Conservation (phyloP, 2,888 invertebrate species). For the Diplazon laetatorius region DNA sequence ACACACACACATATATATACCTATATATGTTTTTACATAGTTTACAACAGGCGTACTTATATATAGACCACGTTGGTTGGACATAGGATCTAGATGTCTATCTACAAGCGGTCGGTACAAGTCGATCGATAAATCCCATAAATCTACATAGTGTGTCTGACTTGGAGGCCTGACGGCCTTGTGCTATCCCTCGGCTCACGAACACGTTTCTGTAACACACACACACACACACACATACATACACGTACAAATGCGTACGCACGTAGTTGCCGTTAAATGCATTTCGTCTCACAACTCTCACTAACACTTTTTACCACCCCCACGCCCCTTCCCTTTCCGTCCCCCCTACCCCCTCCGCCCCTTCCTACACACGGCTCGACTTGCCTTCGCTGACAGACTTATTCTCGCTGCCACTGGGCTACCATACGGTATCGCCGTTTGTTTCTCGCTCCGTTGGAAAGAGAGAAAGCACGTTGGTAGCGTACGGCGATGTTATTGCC, state of each 20-base stretch:
- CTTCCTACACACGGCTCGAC: too few relatives aligned
- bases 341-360: too few relatives aligned
- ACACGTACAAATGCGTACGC: conserved; percentile 2
- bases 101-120: conserved; percentile 72
- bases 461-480: background rate
- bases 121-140: conserved; percentile 74
- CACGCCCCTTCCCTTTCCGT: too few relatives aligned
- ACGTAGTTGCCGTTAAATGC: background rate
- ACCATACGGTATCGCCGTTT: conserved; percentile 36
- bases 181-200: conserved; percentile 68
- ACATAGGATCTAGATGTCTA: conserved; percentile 75
- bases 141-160: conserved; percentile 72
- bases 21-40: conserved; percentile 30
- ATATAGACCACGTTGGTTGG: conserved; percentile 22
- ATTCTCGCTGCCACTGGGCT: conserved; percentile 40
- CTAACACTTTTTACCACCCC: conserved; percentile 9
- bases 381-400: conserved; percentile 53
- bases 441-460: conserved; percentile 5
- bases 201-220: conserved; percentile 67
- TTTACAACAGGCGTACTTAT: conserved; percentile 7
- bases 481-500: conserved; percentile 6
- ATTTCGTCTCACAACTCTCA: conserved; percentile 35
- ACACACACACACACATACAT: too few relatives aligned
- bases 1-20: conserved; percentile 3
- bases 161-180: conserved; percentile 75